Evolutionary conservation across 2,888 invertebrate genomes (phyloP), one percentile per base, ranked within the genome.

Genomic region (Hesperia comma): DNA sequence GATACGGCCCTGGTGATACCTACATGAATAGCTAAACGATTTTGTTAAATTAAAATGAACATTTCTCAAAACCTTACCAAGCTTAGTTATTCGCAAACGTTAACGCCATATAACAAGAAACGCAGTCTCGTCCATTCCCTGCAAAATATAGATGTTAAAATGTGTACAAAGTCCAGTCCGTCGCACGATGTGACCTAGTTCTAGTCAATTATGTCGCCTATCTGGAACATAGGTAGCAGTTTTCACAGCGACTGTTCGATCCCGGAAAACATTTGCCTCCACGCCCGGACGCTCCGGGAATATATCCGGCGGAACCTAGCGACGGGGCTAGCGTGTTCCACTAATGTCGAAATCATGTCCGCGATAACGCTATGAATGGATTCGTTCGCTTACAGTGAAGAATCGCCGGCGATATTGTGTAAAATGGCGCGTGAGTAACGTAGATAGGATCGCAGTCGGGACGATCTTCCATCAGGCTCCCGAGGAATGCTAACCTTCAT

Each of bases 311-410:
- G 40, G 58, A 41, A 60, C 46, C 60, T 43, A 49, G 49, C 19
- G 37, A 14, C 56, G 37, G 53, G 54, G 60, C 54, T 51, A 55
- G 43, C 66, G 12, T 66, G 54, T 66, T 55, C 51, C 49, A 57
- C 63, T 66, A 66, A 66, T 66, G 60, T 66, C 32, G 60, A 60
- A 66, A 66, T 60, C 64, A 66, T 66, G 64, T 66, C 53, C 54
- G 53, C 60, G 64, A 66, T 66, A 66, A 66, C 64, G 54, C 33
- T 60, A 66, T 66, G 64, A 60, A 60, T 53, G 32, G 32, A 53
- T 66, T 66, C 60, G 43, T 58, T 54, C 60, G 54, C 64, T 66
- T 60, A 41, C 58, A 66, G 64, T 60, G 54, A 60, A 66, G 54
- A 60, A 66, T 66, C 43, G 58, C 33, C 10, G 40, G 58, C 54